Evolutionary conservation across 2,113 vertebrate species (phyloP), one percentile per base, ranked within the genome.

Genomic region (Muntiacus reevesi): DNA sequence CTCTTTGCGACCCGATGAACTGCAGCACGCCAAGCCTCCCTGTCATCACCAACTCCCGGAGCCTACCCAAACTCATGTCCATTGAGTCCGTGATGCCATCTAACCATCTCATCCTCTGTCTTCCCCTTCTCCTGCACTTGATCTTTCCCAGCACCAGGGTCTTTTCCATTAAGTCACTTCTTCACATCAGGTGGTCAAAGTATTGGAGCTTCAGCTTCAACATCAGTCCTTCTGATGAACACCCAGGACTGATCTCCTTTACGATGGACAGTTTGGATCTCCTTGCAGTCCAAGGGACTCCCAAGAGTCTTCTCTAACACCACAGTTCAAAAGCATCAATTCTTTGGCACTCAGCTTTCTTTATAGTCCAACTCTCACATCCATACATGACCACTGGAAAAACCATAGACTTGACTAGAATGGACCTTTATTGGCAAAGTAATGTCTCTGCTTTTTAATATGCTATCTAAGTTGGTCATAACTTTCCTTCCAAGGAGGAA

Each of bases 311-410:
- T 62, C 15, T 67, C 62, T 16, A 67, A n/a, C 7, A 67, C 62
- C 7, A 19, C 62, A 67, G n/a, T 9, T 67, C 7, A 67, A 67
- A n/a, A 67, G 62, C 62, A 67, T n/a, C 62, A 67, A 67, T 67
- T 67, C 33, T 67, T 67, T 0, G 0, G 62, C 0, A 0, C 33
- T 67, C 16, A n/a, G 62, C 62, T n/a, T 67, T n/a, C 62, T n/a
- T 67, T 10, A n/a, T 9, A 67, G 9, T 67, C 62, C 33, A 67
- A 19, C 7, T 67, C 4, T 19, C 62, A n/a, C 62, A n/a, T 19
- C 62, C 62, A 67, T 67, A n/a, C 16, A 10, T 67, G 62, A 67
- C 62, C 33, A n/a, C 62, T 67, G 33, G 33, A n/a, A 67, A n/a
- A 67, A 19, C 16, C 62, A n/a, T n/a, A 67, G 62, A 16, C 7